Percentiles rank a stretch among this genome's conserved stretches.
phyloP scores from a whole-genome alignment of 1,140 invertebrate species.

The Halesus radiatus region DNA sequence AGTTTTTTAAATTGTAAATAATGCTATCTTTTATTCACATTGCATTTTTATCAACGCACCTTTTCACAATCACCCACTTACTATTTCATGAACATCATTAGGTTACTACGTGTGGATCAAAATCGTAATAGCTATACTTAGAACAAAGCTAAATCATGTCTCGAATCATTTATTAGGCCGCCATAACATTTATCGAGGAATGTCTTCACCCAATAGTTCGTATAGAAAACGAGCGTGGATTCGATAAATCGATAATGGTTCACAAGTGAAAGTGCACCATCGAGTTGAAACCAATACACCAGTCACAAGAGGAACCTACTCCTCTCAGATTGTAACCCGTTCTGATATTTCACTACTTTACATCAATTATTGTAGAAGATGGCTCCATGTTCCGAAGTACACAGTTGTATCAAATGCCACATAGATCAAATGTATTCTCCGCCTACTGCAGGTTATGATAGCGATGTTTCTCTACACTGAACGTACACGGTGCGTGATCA shows the following conservation, averaged over 20 bases:
- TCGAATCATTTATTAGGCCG: slow-evolving; percentile 3
- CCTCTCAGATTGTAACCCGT: not conserved
- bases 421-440: no score
- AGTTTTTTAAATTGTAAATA: slow-evolving; percentile 9
- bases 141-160: not conserved
- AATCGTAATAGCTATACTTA: not conserved
- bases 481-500: no score
- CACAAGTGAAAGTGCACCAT: slow-evolving; percentile 28
- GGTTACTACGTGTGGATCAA: not conserved
- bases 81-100: not conserved
- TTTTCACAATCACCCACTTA: not conserved
- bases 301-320: not conserved
- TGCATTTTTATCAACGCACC: not conserved
- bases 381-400: not conserved
- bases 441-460: no score
- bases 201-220: not conserved
- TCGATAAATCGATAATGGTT: slow-evolving; percentile 18
- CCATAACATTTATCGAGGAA: not conserved
- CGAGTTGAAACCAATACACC: not conserved
- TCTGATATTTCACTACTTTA: slow-evolving; percentile 7
- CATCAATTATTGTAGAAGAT: not conserved
- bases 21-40: not conserved
- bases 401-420: not conserved
- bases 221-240: slow-evolving; percentile 1
- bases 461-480: no score